Base-by-base conservation (phyloP, 2,888 invertebrate genomes). In the Habroteleia sp. region DNA sequence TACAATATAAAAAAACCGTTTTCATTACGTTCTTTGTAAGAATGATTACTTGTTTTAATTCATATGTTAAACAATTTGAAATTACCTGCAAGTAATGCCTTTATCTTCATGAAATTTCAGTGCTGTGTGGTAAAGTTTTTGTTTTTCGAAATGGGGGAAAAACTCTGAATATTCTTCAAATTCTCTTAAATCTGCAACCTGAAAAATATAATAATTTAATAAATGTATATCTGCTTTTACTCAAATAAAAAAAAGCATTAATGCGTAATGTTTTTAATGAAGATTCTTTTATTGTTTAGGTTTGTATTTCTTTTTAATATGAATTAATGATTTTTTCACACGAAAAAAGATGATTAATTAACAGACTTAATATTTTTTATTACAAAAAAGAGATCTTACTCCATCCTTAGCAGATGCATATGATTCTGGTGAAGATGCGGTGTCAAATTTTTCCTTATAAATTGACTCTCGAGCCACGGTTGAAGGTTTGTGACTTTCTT, bases 401-500 rank as follows among this genome's bases (percentile, higher is more conserved):
- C 95, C 94, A 88, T 98, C 98, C 84, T 97, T 94, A 0, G 98
- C 98, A 0, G 98, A 98, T 46, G 97, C 96, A 89, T 98, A 99
- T 74, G 97, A 97, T 87, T 98, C 98, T 0, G 96, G 95, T 8
- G 97, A 97, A 79, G 97, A 96, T 76, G 96, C 93, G 82, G 78
- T 89, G 73, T 81, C 89, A 80, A 81, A 87, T 82, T 91, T 82
- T 87, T 90, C 80, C 85, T 87, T 83, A 80, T 72, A 87, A 31
- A 50, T 44, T 81, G 74, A 90, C 80, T 84, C 74, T 65, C 83
- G 89, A 85, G 88, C 90, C 79, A 80, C 90, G 82, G 79, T 90
- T 79, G 82, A 89, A 85, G 75, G 91, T 88, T 89, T 90, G 89
- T 78, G 90, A 84, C 83, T 84, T 66, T 83, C 85, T 66, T 87